Evolutionary conservation across 2,113 vertebrate species (phyloP).

Genomic region (Gasterosteus aculeatus): DNA sequence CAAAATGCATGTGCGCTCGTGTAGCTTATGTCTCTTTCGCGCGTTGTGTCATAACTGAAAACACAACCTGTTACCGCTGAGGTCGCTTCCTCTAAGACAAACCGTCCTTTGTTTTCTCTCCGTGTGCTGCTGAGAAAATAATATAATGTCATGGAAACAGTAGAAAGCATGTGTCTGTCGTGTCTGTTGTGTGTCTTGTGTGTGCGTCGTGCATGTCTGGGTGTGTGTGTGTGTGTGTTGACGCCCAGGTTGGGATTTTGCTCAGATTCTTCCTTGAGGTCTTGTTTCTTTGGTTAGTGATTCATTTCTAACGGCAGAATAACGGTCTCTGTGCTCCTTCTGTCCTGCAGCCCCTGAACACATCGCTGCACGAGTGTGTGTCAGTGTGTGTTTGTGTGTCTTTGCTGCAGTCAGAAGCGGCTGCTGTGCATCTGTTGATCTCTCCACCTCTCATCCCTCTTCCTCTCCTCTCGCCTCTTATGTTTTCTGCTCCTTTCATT

Average conservation of each 20-base stretch:
- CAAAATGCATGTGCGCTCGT: neutral
- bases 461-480: neutral
- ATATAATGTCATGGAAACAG: conserved; percentile 23
- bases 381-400: neutral
- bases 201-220: conserved; percentile 7
- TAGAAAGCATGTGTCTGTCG: neutral
- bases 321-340: conserved; percentile 11
- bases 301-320: neutral
- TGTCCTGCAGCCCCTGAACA: conserved; percentile 19
- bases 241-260: neutral
- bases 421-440: conserved; percentile 61
- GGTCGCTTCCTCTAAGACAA: neutral
- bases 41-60: neutral
- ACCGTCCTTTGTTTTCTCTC: conserved; percentile 15
- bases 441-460: conserved; percentile 16
- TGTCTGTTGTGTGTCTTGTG: conserved; percentile 16
- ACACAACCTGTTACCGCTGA: conserved; percentile 4
- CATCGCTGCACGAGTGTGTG: neutral
- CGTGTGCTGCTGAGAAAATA: neutral
- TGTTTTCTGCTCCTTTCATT: neutral
- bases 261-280: conserved; percentile 9
- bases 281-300: conserved; percentile 27
- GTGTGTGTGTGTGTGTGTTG: neutral
- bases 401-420: conserved; percentile 24
- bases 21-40: neutral